Percentiles rank a stretch among this genome's conserved stretches.
Conservation (phyloP, 2,797 vertebrate genomes). For the Leptoclinus maculatus region DNA sequence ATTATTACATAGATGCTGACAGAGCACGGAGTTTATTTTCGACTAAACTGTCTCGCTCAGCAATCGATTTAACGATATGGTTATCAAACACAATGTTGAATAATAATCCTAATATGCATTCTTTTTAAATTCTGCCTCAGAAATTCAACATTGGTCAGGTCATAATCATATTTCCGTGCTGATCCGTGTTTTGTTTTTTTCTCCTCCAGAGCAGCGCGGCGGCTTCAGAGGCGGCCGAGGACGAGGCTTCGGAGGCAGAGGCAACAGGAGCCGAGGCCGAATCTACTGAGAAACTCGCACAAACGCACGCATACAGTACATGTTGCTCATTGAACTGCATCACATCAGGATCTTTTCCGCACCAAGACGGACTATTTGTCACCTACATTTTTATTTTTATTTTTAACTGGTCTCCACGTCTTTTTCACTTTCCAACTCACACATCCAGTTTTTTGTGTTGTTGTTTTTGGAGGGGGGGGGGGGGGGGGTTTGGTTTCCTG, state of each 20-base stretch:
- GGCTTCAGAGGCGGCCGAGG: conserved; percentile 94
- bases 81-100: not conserved
- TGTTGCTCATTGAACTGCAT: conserved; percentile 71
- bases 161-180: not conserved
- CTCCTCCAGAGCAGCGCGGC: conserved; percentile 91
- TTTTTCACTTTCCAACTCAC: conserved; percentile 18
- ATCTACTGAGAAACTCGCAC: conserved; percentile 87
- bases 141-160: not conserved
- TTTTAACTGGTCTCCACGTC: conserved; percentile 32
- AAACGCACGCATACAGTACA: conserved; percentile 45
- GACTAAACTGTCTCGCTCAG: no score
- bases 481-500: conserved; percentile 19
- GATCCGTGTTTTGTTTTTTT: conserved; percentile 3
- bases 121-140: not conserved
- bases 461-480: not conserved
- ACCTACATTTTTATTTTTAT: conserved; percentile 11
- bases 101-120: not conserved
- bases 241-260: conserved; percentile 92
- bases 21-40: no score
- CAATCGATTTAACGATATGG: not conserved
- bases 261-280: conserved; percentile 93
- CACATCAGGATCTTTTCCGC: conserved; percentile 61
- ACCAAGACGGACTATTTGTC: conserved; percentile 55
- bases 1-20: no score
- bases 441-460: conserved; percentile 3